Evolutionary conservation across 2,797 vertebrate species (phyloP), one percentile per base, ranked within the genome.

Genomic region (Streptopelia turtur): DNA sequence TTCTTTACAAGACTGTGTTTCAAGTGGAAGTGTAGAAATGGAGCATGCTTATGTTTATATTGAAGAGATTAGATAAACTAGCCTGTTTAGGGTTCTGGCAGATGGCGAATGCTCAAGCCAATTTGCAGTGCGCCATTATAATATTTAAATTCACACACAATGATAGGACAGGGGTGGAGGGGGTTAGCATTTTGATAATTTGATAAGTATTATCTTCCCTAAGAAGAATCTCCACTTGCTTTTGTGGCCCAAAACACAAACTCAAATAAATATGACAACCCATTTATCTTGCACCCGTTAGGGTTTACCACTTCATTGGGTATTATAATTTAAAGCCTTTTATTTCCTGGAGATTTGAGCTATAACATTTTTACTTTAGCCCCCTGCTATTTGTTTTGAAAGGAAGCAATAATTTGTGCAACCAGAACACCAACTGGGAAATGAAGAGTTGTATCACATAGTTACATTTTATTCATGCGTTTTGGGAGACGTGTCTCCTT

Each of bases 61-160:
- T 98, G 98, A 97, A 96, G 97, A 99, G 98, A 98, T 99, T 98
- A 99, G 98, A 99, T 98, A 98, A 98, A 99, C 98, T 98, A 98
- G 98, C 97, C 98, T 98, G 98, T 98, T 98, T 98, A 98, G 98
- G 98, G 98, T 98, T 98, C 97, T 98, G 98, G 98, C 98, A 99
- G 98, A 99, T 98, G 98, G 98, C 97, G 97, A 98, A 98, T 98
- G 97, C 98, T 98, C 97, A 98, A 98, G 98, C 98, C 98, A 98
- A 98, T 99, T 98, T 98, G 97, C 98, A 98, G 96, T 96, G 97
- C 96, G 95, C 97, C 94, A 98, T 98, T 97, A 97, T 98, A 97
- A 98, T 98, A 98, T 98, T 98, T 98, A 98, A 98, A 98, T 98
- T 98, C 95, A 93, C 70, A 96, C 97, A 97, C 96, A 97, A 97